Evolutionary conservation across 2,888 invertebrate species (phyloP), one percentile per base, ranked within the genome.

Genomic region (Anorthoa munda): DNA sequence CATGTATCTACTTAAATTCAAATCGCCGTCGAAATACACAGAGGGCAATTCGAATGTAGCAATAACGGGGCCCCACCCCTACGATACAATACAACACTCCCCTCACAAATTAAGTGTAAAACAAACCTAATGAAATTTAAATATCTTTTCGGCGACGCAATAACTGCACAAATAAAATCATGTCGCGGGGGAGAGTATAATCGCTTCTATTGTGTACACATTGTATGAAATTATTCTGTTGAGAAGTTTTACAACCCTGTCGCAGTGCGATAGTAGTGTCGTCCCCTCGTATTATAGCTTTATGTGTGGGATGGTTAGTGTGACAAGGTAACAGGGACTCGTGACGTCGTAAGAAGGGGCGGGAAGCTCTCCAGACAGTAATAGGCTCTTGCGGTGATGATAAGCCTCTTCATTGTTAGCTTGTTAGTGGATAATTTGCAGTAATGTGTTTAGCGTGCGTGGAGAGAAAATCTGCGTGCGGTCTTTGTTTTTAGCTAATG

Each of bases 91-190:
- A 92, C 90, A 90, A 89, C 91, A 92, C 91, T 90, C 95, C 95
- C 95, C 94, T 95, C 94, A 92, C 95, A 96, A 96, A 96, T 96
- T 96, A 96, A 96, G 95, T 96, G 96, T 96, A 96, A 96, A 96
- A 96, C 96, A 96, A 96, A 96, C 96, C 96, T 95, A 96, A 96
- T 96, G 95, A 95, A 96, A 96, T 96, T 96, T 96, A 96, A 96
- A 96, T 96, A 96, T 96, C 95, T 95, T 94, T 92, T 93, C 93
- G 92, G 90, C 94, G 92, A 93, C 94, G 94, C 93, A 95, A 95
- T 96, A 96, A 95, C 95, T 94, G 94, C 93, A 95, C 95, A 95
- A 96, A 96, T 96, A 95, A 95, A 96, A 95, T 95, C 95, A 95
- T 95, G 93, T 94, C 93, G 94, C 93, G 91, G 90, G 95, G 95